Base-by-base conservation (phyloP, 2,888 invertebrate species). In the Drosophila picticornis region DNA sequence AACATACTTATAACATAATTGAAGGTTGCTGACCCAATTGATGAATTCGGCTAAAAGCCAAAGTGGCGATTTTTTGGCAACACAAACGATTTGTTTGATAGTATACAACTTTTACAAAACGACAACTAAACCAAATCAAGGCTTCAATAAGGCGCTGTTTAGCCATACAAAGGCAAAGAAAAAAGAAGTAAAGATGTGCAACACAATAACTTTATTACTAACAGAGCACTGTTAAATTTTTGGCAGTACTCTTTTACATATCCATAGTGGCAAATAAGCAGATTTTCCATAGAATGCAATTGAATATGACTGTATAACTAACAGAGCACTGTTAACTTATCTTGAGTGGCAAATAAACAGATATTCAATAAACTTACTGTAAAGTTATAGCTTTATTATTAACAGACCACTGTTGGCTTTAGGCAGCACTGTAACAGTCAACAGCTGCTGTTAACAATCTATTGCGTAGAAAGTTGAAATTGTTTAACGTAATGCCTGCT, bases 21-120 rank as follows among this genome's bases (percentile, higher is more conserved):
- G 53, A 69, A 69, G 59, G 69, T 71, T 53, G 60, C 52, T 52
- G 52, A 70, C 60, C 72, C n/a, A 71, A 70, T 46, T 70, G 27
- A 16, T 27, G 13, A 25, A 46, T 32, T 6, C 32, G 53, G 36
- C 19, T 22, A 53, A 60, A 36, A 19, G 48, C 48, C n/a, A n/a
- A 56, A 38, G n/a, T 38, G 40, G 31, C 50, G 27, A 1, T 50
- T 50, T 46, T 32, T 53, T 36, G 25, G n/a, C 38, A 16, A 13
- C 9, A 27, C 36, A 56, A 56, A 27, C 36, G 56, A 25, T n/a
- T 56, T n/a, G 27, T 56, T 29, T 56, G 56, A 56, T 25, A 46
- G 25, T 25, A 25, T 46, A 46, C 4, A 16, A 16, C 46, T 46
- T 25, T 9, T 27, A 16, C 46, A 46, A 38, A 56, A 38, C 25